phyloP scores from a whole-genome alignment of 2,888 invertebrate species.

The Lepidochrysops patricia region DNA sequence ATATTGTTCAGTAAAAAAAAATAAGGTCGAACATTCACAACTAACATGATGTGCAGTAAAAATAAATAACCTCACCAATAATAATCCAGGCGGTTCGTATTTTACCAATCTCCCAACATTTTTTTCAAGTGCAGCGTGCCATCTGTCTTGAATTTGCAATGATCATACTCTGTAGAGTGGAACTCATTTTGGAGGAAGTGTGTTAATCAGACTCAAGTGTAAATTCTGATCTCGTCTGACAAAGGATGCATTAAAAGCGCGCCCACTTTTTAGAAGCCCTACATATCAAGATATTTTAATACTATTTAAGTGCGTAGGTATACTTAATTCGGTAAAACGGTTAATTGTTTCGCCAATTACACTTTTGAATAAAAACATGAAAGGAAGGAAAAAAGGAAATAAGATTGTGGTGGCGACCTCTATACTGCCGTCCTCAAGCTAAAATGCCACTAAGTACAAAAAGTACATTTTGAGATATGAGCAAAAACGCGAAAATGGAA shows the following conservation, averaged over 20 bases:
- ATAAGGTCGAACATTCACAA: neutral
- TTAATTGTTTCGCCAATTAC: too few species aligned
- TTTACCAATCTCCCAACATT: neutral
- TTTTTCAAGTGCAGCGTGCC: neutral
- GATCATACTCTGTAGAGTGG: neutral
- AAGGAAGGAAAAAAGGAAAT: too few species aligned
- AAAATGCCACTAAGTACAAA: too few species aligned
- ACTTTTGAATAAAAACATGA: too few species aligned
- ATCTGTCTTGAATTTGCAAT: neutral
- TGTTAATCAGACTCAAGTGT: constrained; percentile 3
- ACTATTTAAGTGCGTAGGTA: too few species aligned
- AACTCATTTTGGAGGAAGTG: neutral
- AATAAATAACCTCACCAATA: neutral
- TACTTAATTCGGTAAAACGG: too few species aligned
- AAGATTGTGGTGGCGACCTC: too few species aligned
- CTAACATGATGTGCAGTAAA: neutral
- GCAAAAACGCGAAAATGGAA: too few species aligned
- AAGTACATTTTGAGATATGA: too few species aligned
- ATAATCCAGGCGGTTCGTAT: neutral
- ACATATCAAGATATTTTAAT: too few species aligned
- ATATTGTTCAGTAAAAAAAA: neutral
- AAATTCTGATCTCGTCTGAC: constrained; percentile 7
- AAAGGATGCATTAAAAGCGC: neutral
- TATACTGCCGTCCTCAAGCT: too few species aligned
- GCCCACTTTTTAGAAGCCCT: neutral